Percentiles rank a stretch among this genome's conserved stretches.
phyloP scores from a whole-genome alignment of 2,797 vertebrate species.

The Melanotaenia nigrans region DNA sequence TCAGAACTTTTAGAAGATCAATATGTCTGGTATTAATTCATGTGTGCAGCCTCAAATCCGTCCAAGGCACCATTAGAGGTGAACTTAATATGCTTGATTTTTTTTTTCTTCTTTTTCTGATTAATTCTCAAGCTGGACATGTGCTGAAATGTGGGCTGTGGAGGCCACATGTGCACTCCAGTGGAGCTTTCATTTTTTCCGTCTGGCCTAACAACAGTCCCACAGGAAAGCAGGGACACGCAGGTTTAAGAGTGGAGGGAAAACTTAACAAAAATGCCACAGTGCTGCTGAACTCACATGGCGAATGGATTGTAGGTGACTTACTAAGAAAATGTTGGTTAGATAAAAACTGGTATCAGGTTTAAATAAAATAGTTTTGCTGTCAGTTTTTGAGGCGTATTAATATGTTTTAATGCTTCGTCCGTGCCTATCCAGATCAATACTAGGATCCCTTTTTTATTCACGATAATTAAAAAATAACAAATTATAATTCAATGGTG shows the following conservation, averaged over 20 bases:
- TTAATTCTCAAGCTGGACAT: slow-evolving; percentile 53
- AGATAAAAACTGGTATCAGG: not conserved
- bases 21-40: not conserved
- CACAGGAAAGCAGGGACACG: slow-evolving; percentile 54
- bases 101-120: slow-evolving; percentile 42
- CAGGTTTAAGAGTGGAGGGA: slow-evolving; percentile 57
- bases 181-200: slow-evolving; percentile 67
- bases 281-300: slow-evolving; percentile 17
- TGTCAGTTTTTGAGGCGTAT: not conserved
- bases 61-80: slow-evolving; percentile 10
- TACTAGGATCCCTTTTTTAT: not conserved
- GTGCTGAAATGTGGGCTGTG: slow-evolving; percentile 54
- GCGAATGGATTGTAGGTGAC: slow-evolving; percentile 8
- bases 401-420: not conserved
- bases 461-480: not conserved
- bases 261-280: slow-evolving; percentile 42
- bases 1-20: slow-evolving; percentile 1
- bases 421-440: not conserved
- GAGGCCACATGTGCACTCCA: slow-evolving; percentile 54
- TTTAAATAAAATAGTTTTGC: slow-evolving; percentile 13
- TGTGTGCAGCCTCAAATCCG: not conserved
- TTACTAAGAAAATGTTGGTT: slow-evolving; percentile 5
- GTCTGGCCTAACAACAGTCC: slow-evolving; percentile 64
- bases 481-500: not conserved
- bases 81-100: slow-evolving; percentile 33